Evolutionary conservation across 2,888 invertebrate genomes (phyloP).

Genomic region (Polydrusus cervinus): DNA sequence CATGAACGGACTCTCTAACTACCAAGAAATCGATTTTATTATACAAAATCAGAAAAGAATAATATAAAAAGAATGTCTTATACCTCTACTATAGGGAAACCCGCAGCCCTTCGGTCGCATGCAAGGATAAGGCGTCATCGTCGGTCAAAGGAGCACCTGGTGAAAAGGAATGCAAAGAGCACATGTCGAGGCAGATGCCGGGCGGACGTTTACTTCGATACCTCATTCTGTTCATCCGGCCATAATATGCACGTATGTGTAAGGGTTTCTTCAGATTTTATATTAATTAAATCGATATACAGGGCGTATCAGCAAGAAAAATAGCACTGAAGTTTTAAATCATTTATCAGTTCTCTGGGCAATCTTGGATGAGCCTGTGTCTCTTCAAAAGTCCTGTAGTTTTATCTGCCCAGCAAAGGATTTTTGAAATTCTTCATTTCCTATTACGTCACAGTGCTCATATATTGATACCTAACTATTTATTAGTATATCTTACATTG

Average conservation of each 20-base stretch:
- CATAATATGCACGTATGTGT: slow-evolving; percentile 34
- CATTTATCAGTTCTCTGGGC: too few species aligned
- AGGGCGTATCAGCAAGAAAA: neutral
- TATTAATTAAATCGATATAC: neutral
- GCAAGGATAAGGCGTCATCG: slow-evolving; percentile 27
- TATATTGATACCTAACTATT: too few species aligned
- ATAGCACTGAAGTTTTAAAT: too few species aligned
- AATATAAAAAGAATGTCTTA: neutral
- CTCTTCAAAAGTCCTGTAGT: too few species aligned
- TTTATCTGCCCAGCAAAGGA: too few species aligned
- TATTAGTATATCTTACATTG: too few species aligned
- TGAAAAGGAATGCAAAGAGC: slow-evolving; percentile 61
- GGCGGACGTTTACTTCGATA: slow-evolving; percentile 56
- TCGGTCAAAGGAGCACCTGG: slow-evolving; percentile 60
- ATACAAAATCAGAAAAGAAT: neutral
- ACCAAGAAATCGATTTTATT: too few species aligned
- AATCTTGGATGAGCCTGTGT: too few species aligned
- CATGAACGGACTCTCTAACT: too few species aligned
- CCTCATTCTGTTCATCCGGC: slow-evolving; percentile 47
- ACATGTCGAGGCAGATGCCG: slow-evolving; percentile 64
- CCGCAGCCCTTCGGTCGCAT: neutral
- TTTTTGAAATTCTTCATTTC: too few species aligned
- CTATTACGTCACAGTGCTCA: too few species aligned
- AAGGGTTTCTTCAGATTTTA: slow-evolving; percentile 42
- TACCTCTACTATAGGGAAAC: too few species aligned